These are phyloP conservation scores for Anabacerthia variegaticeps DNA, from an alignment of 2,797 vertebrate species.

Conservation along the genomic window DNA sequence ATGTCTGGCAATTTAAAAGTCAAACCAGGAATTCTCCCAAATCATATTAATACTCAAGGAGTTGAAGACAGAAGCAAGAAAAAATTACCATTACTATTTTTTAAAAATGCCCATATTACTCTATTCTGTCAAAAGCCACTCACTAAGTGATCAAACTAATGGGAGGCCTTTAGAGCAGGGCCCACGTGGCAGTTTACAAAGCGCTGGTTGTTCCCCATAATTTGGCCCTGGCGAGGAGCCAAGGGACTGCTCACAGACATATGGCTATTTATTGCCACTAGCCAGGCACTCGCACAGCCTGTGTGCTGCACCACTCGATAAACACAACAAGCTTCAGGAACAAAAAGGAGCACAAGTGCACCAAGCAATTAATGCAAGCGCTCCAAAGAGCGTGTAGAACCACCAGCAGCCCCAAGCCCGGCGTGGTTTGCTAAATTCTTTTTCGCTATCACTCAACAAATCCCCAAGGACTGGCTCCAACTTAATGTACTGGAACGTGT, in stretches of 20 bases:
- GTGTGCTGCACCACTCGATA: conserved; percentile 7
- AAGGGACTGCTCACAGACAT: conserved; percentile 51
- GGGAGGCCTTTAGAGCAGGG: background rate
- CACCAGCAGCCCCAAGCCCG: background rate
- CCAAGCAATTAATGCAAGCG: conserved; percentile 12
- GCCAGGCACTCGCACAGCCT: conserved; percentile 23
- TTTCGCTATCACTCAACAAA: conserved; percentile 4
- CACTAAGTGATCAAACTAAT: conserved; percentile 6
- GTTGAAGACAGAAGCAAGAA: background rate
- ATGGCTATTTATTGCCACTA: conserved; percentile 57
- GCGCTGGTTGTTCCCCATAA: conserved; percentile 8
- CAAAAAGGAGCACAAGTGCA: conserved; percentile 3
- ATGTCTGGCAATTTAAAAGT: background rate
- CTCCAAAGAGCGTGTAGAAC: background rate
- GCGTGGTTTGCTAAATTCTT: background rate
- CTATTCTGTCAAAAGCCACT: background rate
- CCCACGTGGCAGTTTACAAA: conserved; percentile 11
- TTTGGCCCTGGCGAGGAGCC: conserved; percentile 22
- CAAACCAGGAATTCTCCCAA: background rate
- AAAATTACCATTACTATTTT: background rate
- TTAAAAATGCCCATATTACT: background rate
- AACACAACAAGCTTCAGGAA: conserved; percentile 10
- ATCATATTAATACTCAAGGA: background rate
- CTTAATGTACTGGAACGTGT: conserved; percentile 24
- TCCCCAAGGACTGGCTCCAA: conserved; percentile 9